Conservation (phyloP, 2,113 vertebrate species). For the Rhadina sibilatrix region DNA sequence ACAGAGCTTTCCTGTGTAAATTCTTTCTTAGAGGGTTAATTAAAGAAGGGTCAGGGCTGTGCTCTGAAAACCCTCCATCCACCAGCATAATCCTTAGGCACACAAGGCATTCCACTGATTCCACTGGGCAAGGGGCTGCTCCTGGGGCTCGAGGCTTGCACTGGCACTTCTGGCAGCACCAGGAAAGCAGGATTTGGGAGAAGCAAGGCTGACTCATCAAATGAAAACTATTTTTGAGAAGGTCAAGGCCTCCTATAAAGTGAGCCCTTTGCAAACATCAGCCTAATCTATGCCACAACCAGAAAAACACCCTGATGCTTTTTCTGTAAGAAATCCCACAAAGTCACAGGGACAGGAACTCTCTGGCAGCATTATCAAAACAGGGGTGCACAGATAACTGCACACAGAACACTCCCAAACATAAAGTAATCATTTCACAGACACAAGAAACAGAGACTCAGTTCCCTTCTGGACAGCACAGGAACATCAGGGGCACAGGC, state of each 20-base stretch:
- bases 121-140: not conserved
- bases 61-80: conserved; percentile 14
- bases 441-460: not conserved
- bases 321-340: not conserved
- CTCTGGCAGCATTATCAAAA: not conserved
- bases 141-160: not conserved
- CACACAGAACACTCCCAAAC: not conserved
- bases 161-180: not conserved
- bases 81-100: not conserved
- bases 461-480: not conserved
- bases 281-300: not conserved
- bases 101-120: conserved; percentile 29
- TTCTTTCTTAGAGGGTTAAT: conserved; percentile 42
- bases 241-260: not conserved
- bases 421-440: not conserved
- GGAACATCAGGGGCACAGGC: not conserved
- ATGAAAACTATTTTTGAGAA: not conserved
- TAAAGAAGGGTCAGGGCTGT: conserved; percentile 8
- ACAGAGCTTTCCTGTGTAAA: conserved; percentile 23
- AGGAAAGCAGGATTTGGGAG: not conserved
- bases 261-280: not conserved
- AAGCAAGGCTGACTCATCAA: not conserved
- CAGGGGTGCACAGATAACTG: not conserved
- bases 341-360: not conserved
- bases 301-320: not conserved